These are phyloP conservation scores for Trypoxylus dichotomus DNA, from an alignment of 1,140 invertebrate species.

Conservation along the genomic window DNA sequence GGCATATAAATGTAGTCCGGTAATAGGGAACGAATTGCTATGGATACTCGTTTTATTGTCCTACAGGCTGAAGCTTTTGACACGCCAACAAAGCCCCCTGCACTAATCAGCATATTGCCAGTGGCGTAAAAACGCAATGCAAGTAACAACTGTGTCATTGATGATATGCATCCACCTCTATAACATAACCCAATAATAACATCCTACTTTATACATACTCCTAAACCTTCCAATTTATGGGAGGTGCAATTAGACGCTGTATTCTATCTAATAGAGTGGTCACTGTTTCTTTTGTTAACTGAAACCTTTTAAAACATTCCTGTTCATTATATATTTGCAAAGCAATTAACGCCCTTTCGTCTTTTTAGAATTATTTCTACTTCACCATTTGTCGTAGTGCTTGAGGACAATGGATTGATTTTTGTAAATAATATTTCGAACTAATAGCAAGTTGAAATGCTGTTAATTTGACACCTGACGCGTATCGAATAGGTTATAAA, in stretches of 20 bases:
- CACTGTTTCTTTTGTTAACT: background rate
- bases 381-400: no score
- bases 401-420: no score
- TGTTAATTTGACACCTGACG: no score
- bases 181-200: background rate
- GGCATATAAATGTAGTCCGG: background rate
- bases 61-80: conserved; percentile 28
- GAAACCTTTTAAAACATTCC: conserved; percentile 12
- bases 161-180: background rate
- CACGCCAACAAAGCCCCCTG: conserved; percentile 26
- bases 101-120: background rate
- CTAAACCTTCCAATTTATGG: background rate
- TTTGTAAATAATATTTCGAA: no score
- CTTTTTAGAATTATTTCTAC: no score
- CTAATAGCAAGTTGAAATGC: no score
- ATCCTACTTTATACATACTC: background rate
- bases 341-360: no score
- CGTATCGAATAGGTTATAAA: no score
- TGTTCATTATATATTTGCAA: no score
- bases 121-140: background rate
- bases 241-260: background rate
- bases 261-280: background rate
- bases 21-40: background rate
- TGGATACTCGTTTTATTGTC: background rate
- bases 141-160: background rate